Base-by-base conservation (phyloP, 2,113 vertebrate genomes). In the Salminus brasiliensis region DNA sequence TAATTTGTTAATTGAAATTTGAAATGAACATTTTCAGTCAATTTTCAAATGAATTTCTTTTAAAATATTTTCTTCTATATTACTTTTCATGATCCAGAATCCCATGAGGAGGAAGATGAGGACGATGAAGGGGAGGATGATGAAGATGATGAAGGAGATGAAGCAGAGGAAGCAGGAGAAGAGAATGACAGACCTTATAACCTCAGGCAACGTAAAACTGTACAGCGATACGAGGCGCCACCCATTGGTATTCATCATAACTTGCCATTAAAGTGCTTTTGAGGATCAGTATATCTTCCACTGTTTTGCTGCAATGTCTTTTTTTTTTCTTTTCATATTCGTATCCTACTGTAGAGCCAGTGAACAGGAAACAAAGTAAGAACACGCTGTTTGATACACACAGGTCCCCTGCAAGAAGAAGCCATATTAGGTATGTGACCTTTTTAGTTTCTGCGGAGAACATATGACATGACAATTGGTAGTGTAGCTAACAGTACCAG, bases 361-460 rank as follows among this genome's bases (percentile, higher is more conserved):
- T 96, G 88, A 98, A 97, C 93, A 95, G 97, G 83, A 98, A 96
- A 89, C 98, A 97, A 91, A 96, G 95, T 88, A 97, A 97, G 90
- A 96, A 93, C 78, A 93, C 97, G 0, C 91, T 99, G 70, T 99
- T 99, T 91, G 98, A 98, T 92, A 98, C 98, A 66, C 97, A 97
- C 85, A 95, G 96, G 91, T 99, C 98, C 89, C 97, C 97, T 91
- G 98, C 98, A 74, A 95, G 98, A 94, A 96, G 96, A 96, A 98
- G 97, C 91, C 98, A 98, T 95, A 98, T 99, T 88, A 95, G 97
- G 98, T 98, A 88, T 81, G 81, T 76, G 2, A 63, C 6, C 16
- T 13, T n/a, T 21, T 63, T n/a, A 27, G 29, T 47, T 1, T 23
- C 6, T 16, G 7, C 30, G 9, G 29, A 12, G 3, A 25, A 53